These are phyloP conservation scores for Ibidorhyncha struthersii DNA, from an alignment of 2,113 vertebrate species.

Conservation along the genomic window DNA sequence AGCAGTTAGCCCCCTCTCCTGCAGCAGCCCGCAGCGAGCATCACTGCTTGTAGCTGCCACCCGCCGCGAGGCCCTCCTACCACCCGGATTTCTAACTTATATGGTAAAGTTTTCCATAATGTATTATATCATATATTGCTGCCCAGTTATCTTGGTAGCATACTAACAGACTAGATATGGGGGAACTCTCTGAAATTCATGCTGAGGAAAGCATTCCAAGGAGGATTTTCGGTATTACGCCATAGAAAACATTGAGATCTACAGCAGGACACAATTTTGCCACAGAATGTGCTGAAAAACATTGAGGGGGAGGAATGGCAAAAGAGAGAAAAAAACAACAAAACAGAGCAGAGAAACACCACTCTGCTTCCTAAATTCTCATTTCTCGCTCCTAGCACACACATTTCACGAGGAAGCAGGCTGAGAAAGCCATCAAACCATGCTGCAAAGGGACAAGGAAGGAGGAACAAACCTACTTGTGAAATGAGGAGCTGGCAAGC, in stretches of 20 bases:
- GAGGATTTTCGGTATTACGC: background rate
- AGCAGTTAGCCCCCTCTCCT: background rate
- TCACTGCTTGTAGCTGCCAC: background rate
- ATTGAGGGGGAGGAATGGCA: background rate
- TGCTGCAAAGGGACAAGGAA: background rate
- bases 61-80: background rate
- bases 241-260: background rate
- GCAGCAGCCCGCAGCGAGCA: background rate
- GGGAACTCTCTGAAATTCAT: background rate
- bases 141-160: background rate
- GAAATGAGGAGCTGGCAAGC: constrained; percentile 91
- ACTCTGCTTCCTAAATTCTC: background rate
- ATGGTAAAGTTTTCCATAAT: background rate
- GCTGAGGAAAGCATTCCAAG: background rate
- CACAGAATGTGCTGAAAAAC: background rate
- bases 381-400: background rate
- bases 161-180: background rate
- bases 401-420: background rate
- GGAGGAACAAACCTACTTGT: constrained; percentile 71
- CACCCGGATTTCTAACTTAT: background rate
- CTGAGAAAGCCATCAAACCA: background rate
- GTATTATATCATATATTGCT: background rate
- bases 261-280: background rate
- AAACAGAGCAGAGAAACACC: background rate
- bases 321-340: background rate